phyloP scores from a whole-genome alignment of 2,888 invertebrate genomes.

The Nephrocerus scutellatus region DNA sequence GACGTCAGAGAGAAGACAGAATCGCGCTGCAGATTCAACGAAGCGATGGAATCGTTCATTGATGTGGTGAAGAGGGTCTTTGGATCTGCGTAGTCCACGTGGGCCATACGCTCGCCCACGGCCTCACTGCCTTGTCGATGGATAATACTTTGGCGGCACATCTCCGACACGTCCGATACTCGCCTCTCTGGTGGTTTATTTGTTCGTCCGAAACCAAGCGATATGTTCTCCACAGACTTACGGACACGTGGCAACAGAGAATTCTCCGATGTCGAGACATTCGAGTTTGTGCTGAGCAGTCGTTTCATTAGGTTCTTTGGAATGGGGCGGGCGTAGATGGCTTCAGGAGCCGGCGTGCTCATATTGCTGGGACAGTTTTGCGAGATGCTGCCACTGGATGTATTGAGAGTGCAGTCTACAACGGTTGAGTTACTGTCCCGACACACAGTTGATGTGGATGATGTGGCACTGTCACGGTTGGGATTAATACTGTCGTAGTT shows the following conservation, averaged over 20 bases:
- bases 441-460: constrained; percentile 30
- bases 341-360: constrained; percentile 18
- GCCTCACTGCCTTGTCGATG: constrained; percentile 75
- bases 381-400: constrained; percentile 19
- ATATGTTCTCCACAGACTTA: constrained; percentile 36
- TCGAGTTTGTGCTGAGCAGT: constrained; percentile 29
- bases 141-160: constrained; percentile 47
- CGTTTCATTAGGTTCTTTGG: constrained; percentile 39
- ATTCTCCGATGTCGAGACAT: constrained; percentile 35
- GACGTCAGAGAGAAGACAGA: constrained; percentile 47
- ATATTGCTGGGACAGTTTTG: no score
- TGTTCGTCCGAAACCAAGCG: constrained; percentile 32
- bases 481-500: constrained; percentile 29
- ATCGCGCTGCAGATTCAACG: constrained; percentile 37
- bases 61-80: constrained; percentile 53
- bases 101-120: constrained; percentile 80
- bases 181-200: constrained; percentile 42
- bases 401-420: constrained; percentile 18
- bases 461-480: no score
- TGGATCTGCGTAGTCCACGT: constrained; percentile 80
- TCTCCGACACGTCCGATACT: constrained; percentile 43
- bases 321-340: constrained; percentile 29
- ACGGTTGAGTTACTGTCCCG: constrained; percentile 35
- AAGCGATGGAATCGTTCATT: constrained; percentile 31
- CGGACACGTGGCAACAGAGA: constrained; percentile 36